Evolutionary conservation across 2,113 vertebrate genomes (phyloP).

Genomic region (Salvelinus namaycush): DNA sequence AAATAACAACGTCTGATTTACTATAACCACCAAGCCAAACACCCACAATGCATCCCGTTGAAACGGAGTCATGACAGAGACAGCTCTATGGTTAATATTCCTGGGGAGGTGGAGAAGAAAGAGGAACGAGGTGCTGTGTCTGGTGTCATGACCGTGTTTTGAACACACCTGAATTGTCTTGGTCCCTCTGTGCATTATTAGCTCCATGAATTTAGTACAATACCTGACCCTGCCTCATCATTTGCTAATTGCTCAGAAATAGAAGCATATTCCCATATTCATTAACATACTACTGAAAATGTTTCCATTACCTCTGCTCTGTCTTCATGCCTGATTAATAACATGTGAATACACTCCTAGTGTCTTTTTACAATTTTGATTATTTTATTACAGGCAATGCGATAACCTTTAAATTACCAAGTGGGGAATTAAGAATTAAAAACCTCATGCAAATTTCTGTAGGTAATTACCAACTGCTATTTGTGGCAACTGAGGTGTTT

Average conservation of each 20-base stretch:
- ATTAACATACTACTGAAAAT: constrained; percentile 36
- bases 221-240: constrained; percentile 27
- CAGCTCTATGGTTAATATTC: not conserved
- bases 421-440: constrained; percentile 6
- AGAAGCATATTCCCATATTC: constrained; percentile 25
- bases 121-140: not conserved
- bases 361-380: constrained; percentile 19
- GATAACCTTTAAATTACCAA: constrained; percentile 12
- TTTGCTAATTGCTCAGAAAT: constrained; percentile 38
- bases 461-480: constrained; percentile 45
- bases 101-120: not conserved
- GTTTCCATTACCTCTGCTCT: constrained; percentile 37
- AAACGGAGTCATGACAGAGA: not conserved
- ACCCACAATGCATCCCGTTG: no score
- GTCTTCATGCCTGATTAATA: not conserved
- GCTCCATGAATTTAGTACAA: constrained; percentile 16
- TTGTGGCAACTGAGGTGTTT: constrained; percentile 46
- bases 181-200: constrained; percentile 50
- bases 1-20: no score
- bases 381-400: constrained; percentile 26
- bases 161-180: constrained; percentile 33
- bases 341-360: constrained; percentile 15
- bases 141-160: not conserved
- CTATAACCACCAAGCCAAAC: not conserved
- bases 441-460: constrained; percentile 10